Evolutionary conservation across 2,797 vertebrate genomes (phyloP).

Genomic region (Cirrhinus molitorella): DNA sequence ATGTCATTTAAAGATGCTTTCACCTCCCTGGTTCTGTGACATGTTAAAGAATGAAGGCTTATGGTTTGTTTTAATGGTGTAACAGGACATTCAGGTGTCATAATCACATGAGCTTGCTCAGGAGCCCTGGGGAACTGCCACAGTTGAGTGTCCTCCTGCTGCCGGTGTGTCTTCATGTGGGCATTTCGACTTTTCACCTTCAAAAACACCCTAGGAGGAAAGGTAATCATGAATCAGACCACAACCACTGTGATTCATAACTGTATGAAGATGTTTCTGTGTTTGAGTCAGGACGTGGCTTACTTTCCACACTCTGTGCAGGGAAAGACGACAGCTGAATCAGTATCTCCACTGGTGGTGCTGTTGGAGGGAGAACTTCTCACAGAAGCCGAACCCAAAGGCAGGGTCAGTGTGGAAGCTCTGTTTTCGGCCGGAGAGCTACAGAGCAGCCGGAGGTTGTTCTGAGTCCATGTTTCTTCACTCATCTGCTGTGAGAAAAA

Average conservation of each 20-base stretch:
- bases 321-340: conserved; percentile 83
- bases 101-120: conserved; percentile 43
- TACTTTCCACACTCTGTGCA: conserved; percentile 90
- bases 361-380: conserved; percentile 86
- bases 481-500: conserved; percentile 84
- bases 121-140: conserved; percentile 49
- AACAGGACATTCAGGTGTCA: conserved; percentile 41
- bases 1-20: conserved; percentile 30
- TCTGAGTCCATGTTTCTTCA: conserved; percentile 81
- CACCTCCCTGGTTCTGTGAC: conserved; percentile 5
- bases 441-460: conserved; percentile 73
- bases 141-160: conserved; percentile 73
- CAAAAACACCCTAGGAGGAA: conserved; percentile 81
- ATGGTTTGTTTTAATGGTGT: conserved; percentile 39
- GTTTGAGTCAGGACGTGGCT: conserved; percentile 61
- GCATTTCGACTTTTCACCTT: conserved; percentile 91
- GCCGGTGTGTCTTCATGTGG: conserved; percentile 90
- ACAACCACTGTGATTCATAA: conserved; percentile 8
- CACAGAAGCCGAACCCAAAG: conserved; percentile 76
- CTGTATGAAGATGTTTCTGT: conserved; percentile 2
- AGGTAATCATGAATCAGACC: background rate
- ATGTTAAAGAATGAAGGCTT: conserved; percentile 35
- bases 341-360: conserved; percentile 85
- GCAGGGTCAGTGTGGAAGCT: conserved; percentile 76
- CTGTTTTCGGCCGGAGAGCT: conserved; percentile 70